Evolutionary conservation across 2,113 vertebrate species (phyloP).

Genomic region (Hystrix brachyura): DNA sequence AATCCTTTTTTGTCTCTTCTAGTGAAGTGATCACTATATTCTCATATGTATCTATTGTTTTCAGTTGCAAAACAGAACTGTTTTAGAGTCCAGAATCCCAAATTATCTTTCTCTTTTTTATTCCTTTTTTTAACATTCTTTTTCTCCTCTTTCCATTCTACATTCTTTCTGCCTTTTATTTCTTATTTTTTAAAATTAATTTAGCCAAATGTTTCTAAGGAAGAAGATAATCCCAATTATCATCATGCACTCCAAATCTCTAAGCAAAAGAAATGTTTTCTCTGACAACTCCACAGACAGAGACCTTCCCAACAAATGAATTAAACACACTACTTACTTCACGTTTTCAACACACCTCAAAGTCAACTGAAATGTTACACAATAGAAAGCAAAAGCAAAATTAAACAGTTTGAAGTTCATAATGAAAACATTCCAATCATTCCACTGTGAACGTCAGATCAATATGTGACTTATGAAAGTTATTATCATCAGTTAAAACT

Average conservation of each 20-base stretch:
- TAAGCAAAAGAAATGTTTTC: background rate
- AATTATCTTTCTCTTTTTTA: background rate
- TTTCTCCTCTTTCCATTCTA: background rate
- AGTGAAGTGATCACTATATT: conserved; percentile 27
- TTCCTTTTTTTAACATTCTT: background rate
- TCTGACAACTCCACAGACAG: background rate
- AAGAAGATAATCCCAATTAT: conserved; percentile 19
- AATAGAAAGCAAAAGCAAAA: conserved; percentile 8
- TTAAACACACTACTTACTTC: background rate
- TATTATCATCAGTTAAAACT: background rate
- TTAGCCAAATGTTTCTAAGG: background rate
- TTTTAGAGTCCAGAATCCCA: background rate
- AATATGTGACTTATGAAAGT: conserved; percentile 32
- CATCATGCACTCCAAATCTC: background rate
- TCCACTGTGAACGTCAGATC: background rate
- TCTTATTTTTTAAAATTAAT: conserved; percentile 34
- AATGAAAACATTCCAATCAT: background rate
- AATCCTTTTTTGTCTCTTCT: background rate
- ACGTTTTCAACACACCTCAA: background rate
- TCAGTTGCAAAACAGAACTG: background rate
- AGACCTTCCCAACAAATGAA: background rate
- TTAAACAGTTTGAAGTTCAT: background rate
- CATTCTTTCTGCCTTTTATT: background rate
- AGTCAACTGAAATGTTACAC: conserved; percentile 17
- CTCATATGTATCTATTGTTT: background rate